Evolutionary conservation across 2,113 vertebrate species (phyloP).

Genomic region (Mobula birostris): DNA sequence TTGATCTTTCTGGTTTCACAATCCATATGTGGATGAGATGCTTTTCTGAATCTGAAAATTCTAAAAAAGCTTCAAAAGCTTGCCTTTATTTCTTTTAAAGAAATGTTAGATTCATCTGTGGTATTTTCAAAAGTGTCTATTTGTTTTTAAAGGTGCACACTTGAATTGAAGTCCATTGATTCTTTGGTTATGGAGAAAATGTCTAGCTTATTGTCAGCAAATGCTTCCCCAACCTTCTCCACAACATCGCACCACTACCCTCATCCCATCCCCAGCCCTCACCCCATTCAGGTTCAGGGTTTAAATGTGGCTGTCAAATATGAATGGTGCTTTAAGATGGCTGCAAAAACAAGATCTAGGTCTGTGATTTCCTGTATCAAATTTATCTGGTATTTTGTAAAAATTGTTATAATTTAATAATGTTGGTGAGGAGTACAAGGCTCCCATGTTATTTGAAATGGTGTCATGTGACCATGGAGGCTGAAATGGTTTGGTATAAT

Average conservation of each 20-base stretch:
- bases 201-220: not conserved
- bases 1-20: conserved; percentile 55
- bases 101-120: not conserved
- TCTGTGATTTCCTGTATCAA: not conserved
- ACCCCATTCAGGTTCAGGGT: not conserved
- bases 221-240: not conserved
- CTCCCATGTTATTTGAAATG: too few species aligned
- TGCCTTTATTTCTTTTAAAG: conserved; percentile 41
- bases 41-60: conserved; percentile 54
- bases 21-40: conserved; percentile 35
- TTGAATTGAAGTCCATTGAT: not conserved
- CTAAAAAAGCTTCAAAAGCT: conserved; percentile 44
- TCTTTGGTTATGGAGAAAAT: not conserved
- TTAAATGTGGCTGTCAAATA: not conserved
- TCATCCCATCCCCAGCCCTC: not conserved
- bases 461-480: too few species aligned
- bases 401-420: not conserved
- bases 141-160: not conserved
- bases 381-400: conserved; percentile 10
- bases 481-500: too few species aligned
- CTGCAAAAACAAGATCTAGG: not conserved
- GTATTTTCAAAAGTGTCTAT: not conserved
- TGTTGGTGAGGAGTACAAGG: too few species aligned
- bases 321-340: not conserved
- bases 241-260: not conserved